A percentile compares a stretch with the other conserved stretches of the same genome.
phyloP scores from a whole-genome alignment of 2,113 vertebrate genomes.

The Dasyornis broadbenti region DNA sequence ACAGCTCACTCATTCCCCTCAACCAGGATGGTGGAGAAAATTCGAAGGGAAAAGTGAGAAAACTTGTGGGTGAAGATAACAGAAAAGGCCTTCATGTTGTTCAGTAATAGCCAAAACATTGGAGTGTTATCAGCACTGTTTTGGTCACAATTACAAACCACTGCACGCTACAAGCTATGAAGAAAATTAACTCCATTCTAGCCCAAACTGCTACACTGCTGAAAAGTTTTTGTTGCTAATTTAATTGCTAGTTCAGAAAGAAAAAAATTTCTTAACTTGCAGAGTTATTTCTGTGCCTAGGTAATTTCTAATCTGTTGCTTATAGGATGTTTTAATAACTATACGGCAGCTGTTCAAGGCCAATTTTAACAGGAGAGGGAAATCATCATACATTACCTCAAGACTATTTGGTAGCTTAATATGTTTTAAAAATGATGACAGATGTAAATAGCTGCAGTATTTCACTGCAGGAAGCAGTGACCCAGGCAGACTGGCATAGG shows the following conservation, averaged over 20 bases:
- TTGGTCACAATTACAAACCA: not conserved
- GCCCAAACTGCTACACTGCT: not conserved
- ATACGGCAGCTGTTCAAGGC: constrained; percentile 3
- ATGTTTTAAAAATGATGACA: not conserved
- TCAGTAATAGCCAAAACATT: not conserved
- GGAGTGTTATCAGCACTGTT: not conserved
- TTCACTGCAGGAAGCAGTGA: not conserved
- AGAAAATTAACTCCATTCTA: not conserved
- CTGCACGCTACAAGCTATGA: not conserved
- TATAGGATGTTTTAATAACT: not conserved
- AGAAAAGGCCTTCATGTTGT: not conserved
- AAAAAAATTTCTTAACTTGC: not conserved
- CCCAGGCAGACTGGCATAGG: not conserved
- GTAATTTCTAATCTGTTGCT: constrained; percentile 8
- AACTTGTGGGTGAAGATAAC: not conserved
- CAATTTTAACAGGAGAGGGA: not conserved
- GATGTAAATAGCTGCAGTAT: not conserved
- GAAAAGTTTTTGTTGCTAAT: not conserved
- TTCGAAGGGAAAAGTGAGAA: not conserved
- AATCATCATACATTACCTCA: not conserved
- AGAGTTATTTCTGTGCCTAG: not conserved
- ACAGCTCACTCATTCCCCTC: not conserved
- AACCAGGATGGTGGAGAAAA: not conserved
- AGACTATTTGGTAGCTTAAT: constrained; percentile 15
- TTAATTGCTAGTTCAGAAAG: not conserved